Evolutionary conservation across 2,113 vertebrate species (phyloP).

Genomic region (Corythoichthys intestinalis): DNA sequence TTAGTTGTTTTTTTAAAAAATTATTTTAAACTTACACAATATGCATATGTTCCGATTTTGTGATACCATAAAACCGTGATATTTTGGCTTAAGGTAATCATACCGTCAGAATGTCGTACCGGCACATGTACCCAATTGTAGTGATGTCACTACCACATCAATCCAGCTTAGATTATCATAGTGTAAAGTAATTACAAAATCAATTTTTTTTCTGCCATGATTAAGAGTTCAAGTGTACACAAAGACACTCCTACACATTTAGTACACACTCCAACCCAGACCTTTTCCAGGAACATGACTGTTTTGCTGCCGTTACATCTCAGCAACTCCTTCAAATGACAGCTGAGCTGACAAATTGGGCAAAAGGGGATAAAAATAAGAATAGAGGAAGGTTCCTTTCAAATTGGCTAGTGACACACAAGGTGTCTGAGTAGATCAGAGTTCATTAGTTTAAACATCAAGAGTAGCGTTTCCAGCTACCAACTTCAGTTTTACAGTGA

Average conservation of each 20-base stretch:
- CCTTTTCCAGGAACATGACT: slow-evolving; percentile 15
- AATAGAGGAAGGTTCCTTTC: not conserved
- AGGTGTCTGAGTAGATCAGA: not conserved
- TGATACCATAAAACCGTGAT: no score
- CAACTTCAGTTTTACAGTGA: no score
- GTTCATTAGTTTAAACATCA: not conserved
- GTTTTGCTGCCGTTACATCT: slow-evolving; percentile 22
- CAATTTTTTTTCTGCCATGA: not conserved
- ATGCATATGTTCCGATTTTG: no score
- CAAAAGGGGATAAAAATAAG: not conserved
- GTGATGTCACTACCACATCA: no score
- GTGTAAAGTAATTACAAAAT: no score
- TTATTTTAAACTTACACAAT: no score
- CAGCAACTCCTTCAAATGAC: slow-evolving; percentile 23
- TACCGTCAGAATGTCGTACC: no score
- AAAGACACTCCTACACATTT: slow-evolving; percentile 4
- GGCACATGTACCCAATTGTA: no score
- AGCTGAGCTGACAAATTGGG: not conserved
- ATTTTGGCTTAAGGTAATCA: no score
- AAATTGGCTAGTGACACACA: not conserved
- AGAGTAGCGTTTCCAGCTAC: not conserved
- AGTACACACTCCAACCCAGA: slow-evolving; percentile 12
- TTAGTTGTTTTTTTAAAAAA: no score
- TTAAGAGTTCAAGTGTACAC: slow-evolving; percentile 2
- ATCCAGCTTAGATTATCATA: no score